Conservation (phyloP, 2,888 invertebrate species). For the Ptychoptera contaminata region DNA sequence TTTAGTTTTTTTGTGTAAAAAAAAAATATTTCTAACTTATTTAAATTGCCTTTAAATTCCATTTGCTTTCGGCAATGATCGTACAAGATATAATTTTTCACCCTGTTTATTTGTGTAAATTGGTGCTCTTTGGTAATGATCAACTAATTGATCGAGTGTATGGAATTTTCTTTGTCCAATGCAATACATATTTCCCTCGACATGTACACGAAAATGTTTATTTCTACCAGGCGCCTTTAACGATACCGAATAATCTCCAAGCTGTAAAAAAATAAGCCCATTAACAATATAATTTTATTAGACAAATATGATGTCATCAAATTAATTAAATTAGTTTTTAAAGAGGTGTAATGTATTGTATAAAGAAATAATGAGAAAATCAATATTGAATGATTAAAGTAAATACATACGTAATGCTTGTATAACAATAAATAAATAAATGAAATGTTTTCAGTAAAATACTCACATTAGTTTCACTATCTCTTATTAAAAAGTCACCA, state of each 20-base stretch:
- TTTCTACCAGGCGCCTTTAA: constrained; percentile 94
- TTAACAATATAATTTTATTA: not conserved
- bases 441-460: constrained; percentile 1
- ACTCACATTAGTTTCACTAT: constrained; percentile 97
- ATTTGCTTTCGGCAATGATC: constrained; percentile 64
- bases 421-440: too few species aligned
- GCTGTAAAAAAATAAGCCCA: constrained; percentile 43
- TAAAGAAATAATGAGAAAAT: not conserved
- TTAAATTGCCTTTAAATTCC: constrained; percentile 25
- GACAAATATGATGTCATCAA: not conserved
- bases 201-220: constrained; percentile 98
- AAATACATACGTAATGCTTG: constrained; percentile 1
- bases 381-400: not conserved
- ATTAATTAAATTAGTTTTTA: not conserved
- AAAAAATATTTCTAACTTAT: too few species aligned
- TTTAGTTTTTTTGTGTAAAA: constrained; percentile 8
- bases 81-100: constrained; percentile 92
- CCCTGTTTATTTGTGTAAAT: constrained; percentile 97
- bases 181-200: constrained; percentile 80
- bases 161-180: constrained; percentile 98
- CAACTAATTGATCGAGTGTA: constrained; percentile 87
- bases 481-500: constrained; percentile 96
- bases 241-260: constrained; percentile 96
- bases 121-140: constrained; percentile 97
- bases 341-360: too few species aligned